Base-by-base conservation (phyloP, 2,797 vertebrate genomes). In the Epinephelus awoara region DNA sequence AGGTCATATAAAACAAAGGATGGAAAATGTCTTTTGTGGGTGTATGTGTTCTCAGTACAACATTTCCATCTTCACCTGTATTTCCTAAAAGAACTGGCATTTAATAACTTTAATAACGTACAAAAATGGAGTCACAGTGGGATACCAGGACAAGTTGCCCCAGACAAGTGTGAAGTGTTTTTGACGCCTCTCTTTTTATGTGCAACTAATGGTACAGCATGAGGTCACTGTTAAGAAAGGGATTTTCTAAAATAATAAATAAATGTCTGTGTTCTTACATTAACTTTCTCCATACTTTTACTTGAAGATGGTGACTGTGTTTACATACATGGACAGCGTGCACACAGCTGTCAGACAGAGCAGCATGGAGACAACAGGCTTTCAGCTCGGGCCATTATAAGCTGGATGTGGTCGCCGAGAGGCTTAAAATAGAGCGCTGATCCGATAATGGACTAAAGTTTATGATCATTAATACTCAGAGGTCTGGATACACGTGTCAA, bases 371-470 rank as follows among this genome's bases (percentile, higher is more conserved):
- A 86, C 76, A 71, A 67, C 82, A 46, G 54, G 58, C 83, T 67
- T 76, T 79, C 40, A 81, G 77, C 80, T 51, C 5, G 70, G 81
- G 79, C 71, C 70, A 59, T 88, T 83, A 80, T 88, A 78, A 92
- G 89, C 89, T 88, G 86, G 75, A 90, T 89, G 87, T 58, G 81
- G 83, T 86, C 68, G 79, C 66, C 3, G 19, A 52, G 69, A 82
- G 83, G 89, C 88, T 93, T 93, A 91, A 91, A 91, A 92, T 92
- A 91, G 88, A 88, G 83, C 76, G 1, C 51, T 91, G 91, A 92
- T 91, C 91, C 87, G 79, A 90, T 93, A 92, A 93, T 92, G 92
- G 91, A 86, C 86, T 92, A 52, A 90, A 89, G 85, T 93, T 92
- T 91, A 86, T 88, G 79, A 90, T 92, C 86, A 91, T 94, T 92